These are phyloP conservation scores for Spilosoma lubricipeda DNA, from an alignment of 2,888 invertebrate species.

Conservation along the genomic window DNA sequence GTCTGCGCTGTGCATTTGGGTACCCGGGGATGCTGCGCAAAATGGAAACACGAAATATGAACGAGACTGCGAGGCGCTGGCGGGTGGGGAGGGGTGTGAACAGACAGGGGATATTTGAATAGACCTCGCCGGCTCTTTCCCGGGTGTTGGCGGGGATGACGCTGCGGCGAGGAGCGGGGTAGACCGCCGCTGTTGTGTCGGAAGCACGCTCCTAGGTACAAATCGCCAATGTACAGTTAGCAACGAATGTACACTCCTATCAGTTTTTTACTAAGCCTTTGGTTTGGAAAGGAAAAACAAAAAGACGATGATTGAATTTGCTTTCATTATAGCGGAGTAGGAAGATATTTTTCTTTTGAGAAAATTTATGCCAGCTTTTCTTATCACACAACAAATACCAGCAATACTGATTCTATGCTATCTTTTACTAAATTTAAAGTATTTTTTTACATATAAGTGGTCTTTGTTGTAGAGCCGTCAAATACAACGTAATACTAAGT, in stretches of 20 bases:
- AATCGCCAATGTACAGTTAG: conserved; percentile 79
- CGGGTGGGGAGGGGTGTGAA: conserved; percentile 82
- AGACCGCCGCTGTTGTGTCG: conserved; percentile 84
- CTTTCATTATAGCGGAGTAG: conserved; percentile 78
- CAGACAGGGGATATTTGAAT: conserved; percentile 84
- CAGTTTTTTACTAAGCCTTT: conserved; percentile 71
- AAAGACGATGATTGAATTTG: conserved; percentile 80
- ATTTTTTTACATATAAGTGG: not conserved
- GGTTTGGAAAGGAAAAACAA: conserved; percentile 68
- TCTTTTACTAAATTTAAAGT: not conserved
- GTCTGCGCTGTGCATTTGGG: conserved; percentile 83
- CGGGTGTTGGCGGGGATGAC: conserved; percentile 56
- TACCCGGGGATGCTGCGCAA: conserved; percentile 87
- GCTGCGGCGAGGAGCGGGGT: conserved; percentile 55
- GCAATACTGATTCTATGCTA: conserved; percentile 17
- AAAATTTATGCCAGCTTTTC: conserved; percentile 56
- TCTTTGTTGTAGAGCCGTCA: not conserved
- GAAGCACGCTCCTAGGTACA: conserved; percentile 75
- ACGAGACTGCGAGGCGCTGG: conserved; percentile 86
- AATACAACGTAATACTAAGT: not conserved
- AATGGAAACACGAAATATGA: conserved; percentile 86
- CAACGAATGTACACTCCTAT: conserved; percentile 82
- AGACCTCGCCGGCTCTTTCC: conserved; percentile 81
- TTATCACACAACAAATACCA: conserved; percentile 46
- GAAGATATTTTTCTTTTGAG: conserved; percentile 67